These are phyloP conservation scores for Gambusia yucatana DNA, from an alignment of 2,797 vertebrate species.

Conservation along the genomic window DNA sequence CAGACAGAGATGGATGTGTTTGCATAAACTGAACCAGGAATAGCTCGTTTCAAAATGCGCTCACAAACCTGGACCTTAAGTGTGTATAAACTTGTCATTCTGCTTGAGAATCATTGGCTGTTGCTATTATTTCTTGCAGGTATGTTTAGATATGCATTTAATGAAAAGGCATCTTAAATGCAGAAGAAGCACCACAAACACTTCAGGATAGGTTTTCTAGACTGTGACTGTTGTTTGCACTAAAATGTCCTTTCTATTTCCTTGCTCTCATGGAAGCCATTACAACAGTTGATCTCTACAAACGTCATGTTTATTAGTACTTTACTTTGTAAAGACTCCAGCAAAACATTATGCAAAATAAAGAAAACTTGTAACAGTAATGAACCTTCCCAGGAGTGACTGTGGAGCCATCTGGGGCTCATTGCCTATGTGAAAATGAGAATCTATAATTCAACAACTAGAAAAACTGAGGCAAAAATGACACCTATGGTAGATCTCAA, in stretches of 20 bases:
- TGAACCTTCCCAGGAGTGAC: background rate
- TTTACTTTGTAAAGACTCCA: background rate
- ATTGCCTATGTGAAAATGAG: background rate
- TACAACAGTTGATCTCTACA: background rate
- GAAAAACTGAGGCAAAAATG: background rate
- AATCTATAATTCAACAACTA: background rate
- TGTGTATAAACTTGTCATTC: background rate
- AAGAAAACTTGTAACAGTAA: background rate
- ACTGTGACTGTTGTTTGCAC: background rate
- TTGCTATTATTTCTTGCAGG: background rate
- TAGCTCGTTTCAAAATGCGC: slow-evolving; percentile 9
- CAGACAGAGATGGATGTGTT: slow-evolving; percentile 23
- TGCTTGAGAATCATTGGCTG: background rate
- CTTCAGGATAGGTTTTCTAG: background rate
- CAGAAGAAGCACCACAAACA: background rate
- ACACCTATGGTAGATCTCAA: background rate
- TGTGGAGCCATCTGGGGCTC: background rate
- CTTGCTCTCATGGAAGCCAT: background rate
- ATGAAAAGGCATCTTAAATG: background rate
- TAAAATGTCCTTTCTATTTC: background rate
- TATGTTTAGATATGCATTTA: background rate
- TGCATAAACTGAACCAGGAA: slow-evolving; percentile 8
- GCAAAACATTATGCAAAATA: background rate
- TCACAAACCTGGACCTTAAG: background rate
- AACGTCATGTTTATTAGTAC: background rate